Conservation (phyloP, 2,797 vertebrate species). For the Phoebastria nigripes region DNA sequence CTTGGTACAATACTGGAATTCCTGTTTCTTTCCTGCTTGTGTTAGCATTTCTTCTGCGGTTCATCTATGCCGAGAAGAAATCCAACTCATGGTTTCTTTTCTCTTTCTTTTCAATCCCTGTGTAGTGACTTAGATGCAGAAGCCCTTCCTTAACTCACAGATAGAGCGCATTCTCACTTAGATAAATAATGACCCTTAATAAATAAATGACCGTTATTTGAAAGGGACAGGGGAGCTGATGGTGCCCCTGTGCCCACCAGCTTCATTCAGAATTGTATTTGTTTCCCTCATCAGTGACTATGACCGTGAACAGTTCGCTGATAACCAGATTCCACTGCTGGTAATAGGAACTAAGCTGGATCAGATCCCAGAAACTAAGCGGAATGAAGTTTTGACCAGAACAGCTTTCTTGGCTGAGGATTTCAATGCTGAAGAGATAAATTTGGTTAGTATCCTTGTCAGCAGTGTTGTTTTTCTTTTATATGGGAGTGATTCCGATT, state of each 20-base stretch:
- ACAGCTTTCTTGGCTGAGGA: constrained; percentile 96
- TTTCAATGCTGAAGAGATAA: constrained; percentile 97
- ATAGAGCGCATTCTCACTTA: background rate
- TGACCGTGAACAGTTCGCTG: constrained; percentile 94
- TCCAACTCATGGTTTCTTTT: background rate
- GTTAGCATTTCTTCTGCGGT: background rate
- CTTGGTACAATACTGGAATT: background rate
- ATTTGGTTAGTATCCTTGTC: constrained; percentile 81
- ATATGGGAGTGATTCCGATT: background rate
- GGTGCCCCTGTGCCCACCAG: background rate
- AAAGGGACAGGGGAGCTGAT: background rate
- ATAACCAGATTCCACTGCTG: constrained; percentile 92
- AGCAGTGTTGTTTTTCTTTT: background rate
- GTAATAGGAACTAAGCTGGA: constrained; percentile 97
- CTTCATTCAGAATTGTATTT: background rate
- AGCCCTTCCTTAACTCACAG: background rate
- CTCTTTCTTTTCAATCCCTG: background rate
- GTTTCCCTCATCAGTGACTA: constrained; percentile 83
- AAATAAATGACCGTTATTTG: background rate
- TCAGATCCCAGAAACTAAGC: constrained; percentile 93
- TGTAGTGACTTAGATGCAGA: background rate
- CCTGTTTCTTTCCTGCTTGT: background rate
- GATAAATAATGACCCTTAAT: background rate
- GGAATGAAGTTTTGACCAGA: constrained; percentile 90
- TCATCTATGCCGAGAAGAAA: background rate